Percentiles rank a stretch among this genome's conserved stretches.
Conservation (phyloP, 2,113 vertebrate species). For the Tragelaphus imberbis region DNA sequence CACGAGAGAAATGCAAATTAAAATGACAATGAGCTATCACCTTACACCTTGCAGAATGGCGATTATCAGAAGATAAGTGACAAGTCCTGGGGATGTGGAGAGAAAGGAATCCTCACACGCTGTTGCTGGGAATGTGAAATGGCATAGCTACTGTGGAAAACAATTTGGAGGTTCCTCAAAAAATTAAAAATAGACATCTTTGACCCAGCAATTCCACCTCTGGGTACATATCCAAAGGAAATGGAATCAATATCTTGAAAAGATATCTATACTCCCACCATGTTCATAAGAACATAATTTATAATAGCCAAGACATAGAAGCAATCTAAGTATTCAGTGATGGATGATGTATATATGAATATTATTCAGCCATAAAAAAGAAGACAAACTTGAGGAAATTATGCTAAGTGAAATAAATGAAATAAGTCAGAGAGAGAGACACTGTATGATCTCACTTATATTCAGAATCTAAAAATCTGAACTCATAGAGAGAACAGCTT, state of each 20-base stretch:
- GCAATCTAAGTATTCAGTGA: neutral
- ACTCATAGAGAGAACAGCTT: neutral
- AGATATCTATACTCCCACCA: neutral
- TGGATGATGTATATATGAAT: neutral
- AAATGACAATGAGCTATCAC: neutral
- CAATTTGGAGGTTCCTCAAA: neutral
- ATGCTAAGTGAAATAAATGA: neutral
- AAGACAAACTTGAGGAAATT: neutral
- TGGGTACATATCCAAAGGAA: neutral
- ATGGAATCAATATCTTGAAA: neutral
- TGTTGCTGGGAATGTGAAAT: no score
- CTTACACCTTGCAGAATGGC: no score
- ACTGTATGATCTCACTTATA: neutral
- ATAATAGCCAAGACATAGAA: neutral
- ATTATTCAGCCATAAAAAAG: neutral
- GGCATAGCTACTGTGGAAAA: neutral
- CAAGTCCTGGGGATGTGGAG: neutral
- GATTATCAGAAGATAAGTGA: neutral
- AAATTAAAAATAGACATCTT: neutral
- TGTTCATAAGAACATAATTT: neutral
- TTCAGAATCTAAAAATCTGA: neutral
- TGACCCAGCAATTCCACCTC: neutral
- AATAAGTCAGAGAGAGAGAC: neutral
- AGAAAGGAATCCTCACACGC: neutral
- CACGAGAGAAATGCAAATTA: neutral